Conservation (phyloP, 2,888 invertebrate genomes). For the Parnassius mnemosyne region DNA sequence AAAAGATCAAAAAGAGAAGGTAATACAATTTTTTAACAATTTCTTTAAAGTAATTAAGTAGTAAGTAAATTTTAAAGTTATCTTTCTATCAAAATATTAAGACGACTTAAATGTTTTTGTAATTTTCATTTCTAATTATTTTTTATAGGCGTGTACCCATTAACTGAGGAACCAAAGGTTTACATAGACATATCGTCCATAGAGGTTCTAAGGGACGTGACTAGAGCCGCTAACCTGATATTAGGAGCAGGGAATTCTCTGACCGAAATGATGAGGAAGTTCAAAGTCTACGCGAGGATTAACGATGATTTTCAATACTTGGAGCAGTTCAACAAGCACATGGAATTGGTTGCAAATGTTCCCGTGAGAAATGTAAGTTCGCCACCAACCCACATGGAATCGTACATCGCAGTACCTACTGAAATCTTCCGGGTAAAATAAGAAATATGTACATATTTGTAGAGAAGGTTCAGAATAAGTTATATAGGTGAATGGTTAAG, state of each 20-base stretch:
- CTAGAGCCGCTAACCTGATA: constrained; percentile 61
- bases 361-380: constrained; percentile 86
- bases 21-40: too few relatives aligned
- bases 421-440: too few relatives aligned
- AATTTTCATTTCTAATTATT: not conserved
- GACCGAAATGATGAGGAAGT: constrained; percentile 75
- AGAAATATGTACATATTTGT: too few relatives aligned
- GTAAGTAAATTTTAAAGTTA: too few relatives aligned
- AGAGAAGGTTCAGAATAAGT: too few relatives aligned
- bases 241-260: constrained; percentile 82
- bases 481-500: too few relatives aligned
- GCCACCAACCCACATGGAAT: too few relatives aligned
- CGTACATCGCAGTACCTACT: too few relatives aligned
- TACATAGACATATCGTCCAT: constrained; percentile 83
- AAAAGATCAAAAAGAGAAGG: too few relatives aligned
- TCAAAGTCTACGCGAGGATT: constrained; percentile 52
- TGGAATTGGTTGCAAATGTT: constrained; percentile 85
- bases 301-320: constrained; percentile 81
- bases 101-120: not conserved
- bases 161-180: constrained; percentile 59
- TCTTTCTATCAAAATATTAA: too few relatives aligned
- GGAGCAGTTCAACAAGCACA: constrained; percentile 79
- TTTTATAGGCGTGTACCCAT: constrained; percentile 69
- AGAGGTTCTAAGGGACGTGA: constrained; percentile 64
- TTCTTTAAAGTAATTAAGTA: too few relatives aligned